phyloP scores from a whole-genome alignment of 1,140 invertebrate species.

The Centruroides sculpturatus region DNA sequence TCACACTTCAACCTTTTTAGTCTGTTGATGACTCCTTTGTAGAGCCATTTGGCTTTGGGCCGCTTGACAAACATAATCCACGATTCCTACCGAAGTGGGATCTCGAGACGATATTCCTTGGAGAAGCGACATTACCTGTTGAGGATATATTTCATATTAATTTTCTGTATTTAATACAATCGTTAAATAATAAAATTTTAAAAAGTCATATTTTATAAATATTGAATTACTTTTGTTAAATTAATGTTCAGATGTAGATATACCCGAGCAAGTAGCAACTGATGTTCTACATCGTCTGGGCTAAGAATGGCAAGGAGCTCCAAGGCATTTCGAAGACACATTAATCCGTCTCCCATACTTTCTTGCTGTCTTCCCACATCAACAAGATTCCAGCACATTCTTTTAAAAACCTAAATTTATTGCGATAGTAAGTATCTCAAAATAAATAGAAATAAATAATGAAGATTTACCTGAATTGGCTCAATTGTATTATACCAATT shows the following conservation, averaged over 20 bases:
- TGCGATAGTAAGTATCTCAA: too few species aligned
- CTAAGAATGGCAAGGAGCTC: slow-evolving; percentile 38
- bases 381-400: slow-evolving; percentile 45
- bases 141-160: too few species aligned
- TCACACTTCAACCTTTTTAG: neutral
- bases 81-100: slow-evolving; percentile 11
- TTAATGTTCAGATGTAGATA: slow-evolving; percentile 40
- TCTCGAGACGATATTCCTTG: slow-evolving; percentile 13
- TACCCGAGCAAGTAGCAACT: slow-evolving; percentile 37
- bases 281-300: slow-evolving; percentile 35
- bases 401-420: slow-evolving; percentile 30
- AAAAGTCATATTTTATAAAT: too few species aligned
- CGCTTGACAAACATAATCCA: slow-evolving; percentile 12
- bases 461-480: slow-evolving; percentile 19
- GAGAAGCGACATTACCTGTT: neutral
- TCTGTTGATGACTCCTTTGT: neutral
- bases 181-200: too few species aligned
- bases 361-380: slow-evolving; percentile 37
- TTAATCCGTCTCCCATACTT: slow-evolving; percentile 33
- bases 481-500: neutral
- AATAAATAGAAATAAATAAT: too few species aligned
- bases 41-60: slow-evolving; percentile 14
- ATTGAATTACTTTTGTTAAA: too few species aligned
- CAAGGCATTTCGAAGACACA: slow-evolving; percentile 35
- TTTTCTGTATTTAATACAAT: too few species aligned